These are phyloP conservation scores for Lacerta bilineata DNA, from an alignment of 2,797 vertebrate genomes.

Conservation along the genomic window DNA sequence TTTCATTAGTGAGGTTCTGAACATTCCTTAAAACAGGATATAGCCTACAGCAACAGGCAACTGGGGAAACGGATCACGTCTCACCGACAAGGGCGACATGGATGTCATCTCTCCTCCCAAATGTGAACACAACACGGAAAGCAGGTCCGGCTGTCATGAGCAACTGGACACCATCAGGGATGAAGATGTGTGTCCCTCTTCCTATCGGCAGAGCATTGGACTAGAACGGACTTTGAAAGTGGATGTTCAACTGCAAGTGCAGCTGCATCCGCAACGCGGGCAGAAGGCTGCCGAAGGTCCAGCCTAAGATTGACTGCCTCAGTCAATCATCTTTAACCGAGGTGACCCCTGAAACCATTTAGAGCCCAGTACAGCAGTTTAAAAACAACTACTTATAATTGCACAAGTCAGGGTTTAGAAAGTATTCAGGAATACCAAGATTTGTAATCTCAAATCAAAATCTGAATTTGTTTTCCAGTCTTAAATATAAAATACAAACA, in stretches of 20 bases:
- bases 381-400: background rate
- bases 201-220: background rate
- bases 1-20: background rate
- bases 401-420: background rate
- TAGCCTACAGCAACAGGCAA: background rate
- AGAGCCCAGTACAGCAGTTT: background rate
- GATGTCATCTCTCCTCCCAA: too few species aligned
- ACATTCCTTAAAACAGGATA: background rate
- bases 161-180: too few species aligned
- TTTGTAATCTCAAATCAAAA: background rate
- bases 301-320: too few species aligned
- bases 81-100: background rate
- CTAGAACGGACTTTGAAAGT: background rate
- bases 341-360: background rate
- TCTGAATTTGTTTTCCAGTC: background rate
- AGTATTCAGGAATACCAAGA: background rate
- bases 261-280: background rate
- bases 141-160: background rate
- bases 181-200: background rate
- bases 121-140: too few species aligned
- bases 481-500: background rate
- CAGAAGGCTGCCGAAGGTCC: background rate
- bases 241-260: background rate
- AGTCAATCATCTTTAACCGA: background rate
- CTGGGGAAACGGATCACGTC: background rate